These are phyloP conservation scores for Micromys minutus DNA, from an alignment of 2,113 vertebrate species.

Conservation along the genomic window DNA sequence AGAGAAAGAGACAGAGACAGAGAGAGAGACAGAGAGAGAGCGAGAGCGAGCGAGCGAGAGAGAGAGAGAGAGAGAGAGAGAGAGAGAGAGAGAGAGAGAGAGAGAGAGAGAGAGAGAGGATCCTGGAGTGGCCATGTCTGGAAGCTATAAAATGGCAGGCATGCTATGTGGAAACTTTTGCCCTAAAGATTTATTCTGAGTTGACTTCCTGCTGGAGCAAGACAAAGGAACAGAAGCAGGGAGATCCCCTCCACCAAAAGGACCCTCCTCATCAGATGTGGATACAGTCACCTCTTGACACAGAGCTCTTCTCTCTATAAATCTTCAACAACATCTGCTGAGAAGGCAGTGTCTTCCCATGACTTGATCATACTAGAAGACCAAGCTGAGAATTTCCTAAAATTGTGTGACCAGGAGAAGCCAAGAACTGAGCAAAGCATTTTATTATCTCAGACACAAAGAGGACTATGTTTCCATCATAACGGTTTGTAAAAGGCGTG, in stretches of 20 bases:
- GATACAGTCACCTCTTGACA: neutral
- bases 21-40: no score
- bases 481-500: conserved; percentile 11
- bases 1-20: no score
- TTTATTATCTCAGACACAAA: neutral
- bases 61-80: no score
- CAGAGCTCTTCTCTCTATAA: neutral
- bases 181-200: neutral
- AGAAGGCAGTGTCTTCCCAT: neutral
- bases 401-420: neutral
- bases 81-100: no score
- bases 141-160: neutral
- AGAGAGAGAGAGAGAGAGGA: no score
- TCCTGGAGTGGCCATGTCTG: rapidly evolving
- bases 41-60: no score
- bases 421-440: neutral
- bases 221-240: neutral
- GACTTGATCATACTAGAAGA: neutral
- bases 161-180: rapidly evolving
- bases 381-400: neutral
- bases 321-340: neutral
- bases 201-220: neutral
- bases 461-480: neutral
- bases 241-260: neutral
- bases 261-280: neutral